Evolutionary conservation across 1,140 invertebrate genomes (phyloP).

Genomic region (Drosophila arizonae): DNA sequence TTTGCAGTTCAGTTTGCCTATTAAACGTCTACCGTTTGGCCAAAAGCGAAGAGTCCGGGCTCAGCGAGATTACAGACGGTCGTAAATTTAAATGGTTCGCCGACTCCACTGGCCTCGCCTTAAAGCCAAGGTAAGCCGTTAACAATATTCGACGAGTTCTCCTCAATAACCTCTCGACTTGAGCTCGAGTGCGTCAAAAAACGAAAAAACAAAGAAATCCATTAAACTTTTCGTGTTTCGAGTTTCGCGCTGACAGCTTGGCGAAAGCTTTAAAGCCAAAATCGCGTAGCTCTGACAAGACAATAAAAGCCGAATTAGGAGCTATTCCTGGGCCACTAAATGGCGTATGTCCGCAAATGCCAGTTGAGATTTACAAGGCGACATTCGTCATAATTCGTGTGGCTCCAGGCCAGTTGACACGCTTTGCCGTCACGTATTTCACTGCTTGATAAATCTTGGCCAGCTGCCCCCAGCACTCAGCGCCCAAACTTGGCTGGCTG

Average conservation of each 20-base stretch:
- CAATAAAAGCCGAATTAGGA: constrained; percentile 67
- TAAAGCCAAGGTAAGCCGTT: constrained; percentile 21
- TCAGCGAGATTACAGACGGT: constrained; percentile 23
- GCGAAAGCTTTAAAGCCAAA: constrained; percentile 14
- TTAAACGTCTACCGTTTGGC: constrained; percentile 45
- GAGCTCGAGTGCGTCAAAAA: neutral
- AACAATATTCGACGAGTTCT: neutral
- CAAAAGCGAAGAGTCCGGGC: neutral
- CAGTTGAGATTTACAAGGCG: constrained; percentile 63
- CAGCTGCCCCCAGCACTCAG: constrained; percentile 53
- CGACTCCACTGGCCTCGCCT: constrained; percentile 6
- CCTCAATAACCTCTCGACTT: constrained; percentile 23
- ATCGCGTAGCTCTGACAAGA: constrained; percentile 36
- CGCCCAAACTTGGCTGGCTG: constrained; percentile 29
- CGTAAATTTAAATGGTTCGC: constrained; percentile 66
- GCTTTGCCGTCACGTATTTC: constrained; percentile 70
- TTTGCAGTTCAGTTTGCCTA: constrained; percentile 39
- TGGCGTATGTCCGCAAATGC: constrained; percentile 29
- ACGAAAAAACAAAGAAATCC: constrained; percentile 7
- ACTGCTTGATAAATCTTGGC: constrained; percentile 70
- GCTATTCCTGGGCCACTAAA: constrained; percentile 34
- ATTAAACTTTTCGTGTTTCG: constrained; percentile 19
- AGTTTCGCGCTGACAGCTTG: constrained; percentile 3
- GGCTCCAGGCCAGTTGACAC: constrained; percentile 58
- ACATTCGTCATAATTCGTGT: constrained; percentile 72